Percentiles rank a stretch among this genome's conserved stretches.
Conservation (phyloP, 1,140 invertebrate genomes). For the Magallana ariakensis region DNA sequence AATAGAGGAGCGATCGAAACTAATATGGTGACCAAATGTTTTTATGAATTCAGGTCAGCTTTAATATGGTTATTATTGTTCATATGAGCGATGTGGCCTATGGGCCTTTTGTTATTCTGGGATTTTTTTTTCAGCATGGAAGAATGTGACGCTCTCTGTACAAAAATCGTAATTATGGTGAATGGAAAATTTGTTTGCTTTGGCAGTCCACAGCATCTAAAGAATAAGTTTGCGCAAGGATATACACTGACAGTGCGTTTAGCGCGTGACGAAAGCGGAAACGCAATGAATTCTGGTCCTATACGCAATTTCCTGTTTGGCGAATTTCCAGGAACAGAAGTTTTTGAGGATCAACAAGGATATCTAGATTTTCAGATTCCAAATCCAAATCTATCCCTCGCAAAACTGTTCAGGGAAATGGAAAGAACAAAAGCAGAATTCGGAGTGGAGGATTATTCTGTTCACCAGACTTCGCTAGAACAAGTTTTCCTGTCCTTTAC, state of each 20-base stretch:
- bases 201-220: slow-evolving; percentile 80
- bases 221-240: slow-evolving; percentile 77
- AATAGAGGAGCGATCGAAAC: too few relatives aligned
- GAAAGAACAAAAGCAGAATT: slow-evolving; percentile 81
- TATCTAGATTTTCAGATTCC: slow-evolving; percentile 81
- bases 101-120: too few relatives aligned
- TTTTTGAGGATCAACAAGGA: slow-evolving; percentile 86
- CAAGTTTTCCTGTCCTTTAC: slow-evolving; percentile 84
- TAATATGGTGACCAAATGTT: too few relatives aligned
- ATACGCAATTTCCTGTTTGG: slow-evolving; percentile 55
- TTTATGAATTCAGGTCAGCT: too few relatives aligned
- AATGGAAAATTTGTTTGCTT: slow-evolving; percentile 79
- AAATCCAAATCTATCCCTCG: slow-evolving; percentile 81
- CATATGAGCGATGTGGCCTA: too few relatives aligned
- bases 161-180: slow-evolving; percentile 81
- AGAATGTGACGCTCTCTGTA: slow-evolving; percentile 81
- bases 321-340: slow-evolving; percentile 66
- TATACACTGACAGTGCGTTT: slow-evolving; percentile 76
- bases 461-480: slow-evolving; percentile 88
- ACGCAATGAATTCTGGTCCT: slow-evolving; percentile 21
- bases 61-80: too few relatives aligned
- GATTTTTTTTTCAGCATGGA: slow-evolving; percentile 77
- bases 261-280: slow-evolving; percentile 32
- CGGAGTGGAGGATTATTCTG: slow-evolving; percentile 86
- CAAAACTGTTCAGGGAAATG: slow-evolving; percentile 84